A percentile compares a stretch with the other conserved stretches of the same genome.
phyloP scores from a whole-genome alignment of 37 sponge, comb jelly and placozoan genomes.

The Halisarca cf. caerulea region DNA sequence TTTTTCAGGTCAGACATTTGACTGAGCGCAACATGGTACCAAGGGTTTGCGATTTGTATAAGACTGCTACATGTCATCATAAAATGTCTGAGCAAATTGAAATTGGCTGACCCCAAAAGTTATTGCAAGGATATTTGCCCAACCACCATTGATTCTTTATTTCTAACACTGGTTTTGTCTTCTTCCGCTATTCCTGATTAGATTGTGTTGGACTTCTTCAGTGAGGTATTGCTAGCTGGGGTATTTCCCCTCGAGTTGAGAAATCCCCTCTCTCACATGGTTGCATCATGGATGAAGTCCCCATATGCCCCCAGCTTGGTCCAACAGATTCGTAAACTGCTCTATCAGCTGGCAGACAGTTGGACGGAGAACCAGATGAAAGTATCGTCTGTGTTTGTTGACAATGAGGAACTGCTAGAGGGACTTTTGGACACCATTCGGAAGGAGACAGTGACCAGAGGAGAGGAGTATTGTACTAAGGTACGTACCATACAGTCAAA shows the following conservation, averaged over 20 bases:
- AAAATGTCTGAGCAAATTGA: too few relatives aligned
- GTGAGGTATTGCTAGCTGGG: slow-evolving; percentile 2
- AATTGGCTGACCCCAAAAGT: too few relatives aligned
- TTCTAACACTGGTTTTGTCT: too few relatives aligned
- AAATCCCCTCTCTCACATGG: not conserved
- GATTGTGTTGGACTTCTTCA: slow-evolving; percentile 1
- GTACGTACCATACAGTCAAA: too few relatives aligned
- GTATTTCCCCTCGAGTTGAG: slow-evolving; percentile 11
- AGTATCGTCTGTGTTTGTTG: not conserved
- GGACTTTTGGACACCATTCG: not conserved
- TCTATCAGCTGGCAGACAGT: slow-evolving; percentile 14
- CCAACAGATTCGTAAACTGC: not conserved
- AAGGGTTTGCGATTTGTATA: too few relatives aligned
- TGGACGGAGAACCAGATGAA: too few relatives aligned
- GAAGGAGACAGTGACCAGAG: not conserved
- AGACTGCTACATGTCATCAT: too few relatives aligned
- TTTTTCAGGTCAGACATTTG: too few relatives aligned
- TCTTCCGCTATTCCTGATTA: not conserved
- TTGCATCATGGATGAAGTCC: not conserved
- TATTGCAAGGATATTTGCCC: too few relatives aligned
- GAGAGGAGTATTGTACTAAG: not conserved
- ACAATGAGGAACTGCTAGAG: not conserved
- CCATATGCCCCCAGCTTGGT: not conserved
- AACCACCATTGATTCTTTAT: too few relatives aligned
- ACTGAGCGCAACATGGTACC: too few relatives aligned